Base-by-base conservation (phyloP, 2,113 vertebrate genomes). In the Arizona elegans region DNA sequence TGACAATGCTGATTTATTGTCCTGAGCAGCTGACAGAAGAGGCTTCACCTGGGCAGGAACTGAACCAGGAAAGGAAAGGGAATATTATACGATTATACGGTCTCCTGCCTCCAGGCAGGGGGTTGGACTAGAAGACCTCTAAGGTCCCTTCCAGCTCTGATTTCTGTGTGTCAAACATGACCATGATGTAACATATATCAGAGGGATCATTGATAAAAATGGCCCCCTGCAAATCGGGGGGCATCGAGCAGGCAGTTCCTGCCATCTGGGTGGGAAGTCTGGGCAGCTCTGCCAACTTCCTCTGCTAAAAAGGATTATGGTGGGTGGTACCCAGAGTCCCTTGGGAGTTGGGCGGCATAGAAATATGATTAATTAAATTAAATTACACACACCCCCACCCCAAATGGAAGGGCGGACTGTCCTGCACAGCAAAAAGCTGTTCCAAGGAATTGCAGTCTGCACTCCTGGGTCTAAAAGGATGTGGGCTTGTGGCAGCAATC, bases 1-100 rank as follows among this genome's bases (percentile, higher is more conserved):
- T 55, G 65, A 23, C 26, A 59, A 58, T 33, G 65, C n/a, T 43
- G n/a, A 15, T 93, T 93, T 93, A 93, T 91, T 93, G 53, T 43
- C 90, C 53, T 19, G 5, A 23, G 0, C 5, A 47, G 75, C 38
- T 47, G 89, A 91, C 85, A 54, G 24, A 43, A 43, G 50, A 53
- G 54, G 47, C 55, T 52, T 56, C 89, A 1, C 52, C 12, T n/a
- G 70, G 70, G n/a, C 53, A 47, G 6, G 50, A 9, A 2, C 5
- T 9, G n/a, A 15, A 59, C 26, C 50, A 75, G 86, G 9, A 59
- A 50, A 19, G n/a, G 2, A 33, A 38, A 8, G 70, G 15, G 62
- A 5, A 13, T n/a, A 65, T 1, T 12, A 65, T 65, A n/a, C 12
- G 11, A 65, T 1, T 12, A 65, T 65, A 29, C 12, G 11, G 11